These are phyloP conservation scores for Ectemnius cavifrons DNA, from an alignment of 2,888 invertebrate genomes.

Conservation along the genomic window DNA sequence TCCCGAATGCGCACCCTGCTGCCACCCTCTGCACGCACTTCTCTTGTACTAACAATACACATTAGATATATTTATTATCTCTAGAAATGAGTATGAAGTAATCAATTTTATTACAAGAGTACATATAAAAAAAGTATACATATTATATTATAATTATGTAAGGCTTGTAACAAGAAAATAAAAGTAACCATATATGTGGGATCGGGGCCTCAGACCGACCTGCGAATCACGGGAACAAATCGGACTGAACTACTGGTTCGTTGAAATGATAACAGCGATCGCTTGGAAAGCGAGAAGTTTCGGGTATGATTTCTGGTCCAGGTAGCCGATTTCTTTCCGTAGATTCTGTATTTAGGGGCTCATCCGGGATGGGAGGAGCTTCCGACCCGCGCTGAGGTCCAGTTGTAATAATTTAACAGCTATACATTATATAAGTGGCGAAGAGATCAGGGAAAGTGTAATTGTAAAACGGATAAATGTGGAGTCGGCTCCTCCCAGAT, in stretches of 20 bases:
- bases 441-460: background rate
- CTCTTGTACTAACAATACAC: conserved; percentile 77
- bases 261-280: background rate
- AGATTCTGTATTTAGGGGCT: conserved; percentile 2
- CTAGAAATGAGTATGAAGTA: conserved; percentile 75
- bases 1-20: conserved; percentile 74
- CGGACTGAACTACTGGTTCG: background rate
- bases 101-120: conserved; percentile 78
- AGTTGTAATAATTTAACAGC: background rate
- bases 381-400: background rate
- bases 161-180: conserved; percentile 78
- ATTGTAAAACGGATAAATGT: background rate
- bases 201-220: conserved; percentile 10
- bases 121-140: conserved; percentile 76
- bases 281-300: background rate
- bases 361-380: conserved; percentile 2
- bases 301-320: background rate
- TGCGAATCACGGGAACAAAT: conserved; percentile 3
- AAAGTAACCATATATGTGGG: conserved; percentile 72
- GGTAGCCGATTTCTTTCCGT: conserved; percentile 1
- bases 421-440: background rate
- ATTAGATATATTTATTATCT: conserved; percentile 77
- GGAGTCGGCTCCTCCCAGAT: conserved; percentile 4
- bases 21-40: conserved; percentile 78
- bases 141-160: conserved; percentile 77